Conservation (phyloP, 1,140 invertebrate genomes). For the Bactericera cockerelli region DNA sequence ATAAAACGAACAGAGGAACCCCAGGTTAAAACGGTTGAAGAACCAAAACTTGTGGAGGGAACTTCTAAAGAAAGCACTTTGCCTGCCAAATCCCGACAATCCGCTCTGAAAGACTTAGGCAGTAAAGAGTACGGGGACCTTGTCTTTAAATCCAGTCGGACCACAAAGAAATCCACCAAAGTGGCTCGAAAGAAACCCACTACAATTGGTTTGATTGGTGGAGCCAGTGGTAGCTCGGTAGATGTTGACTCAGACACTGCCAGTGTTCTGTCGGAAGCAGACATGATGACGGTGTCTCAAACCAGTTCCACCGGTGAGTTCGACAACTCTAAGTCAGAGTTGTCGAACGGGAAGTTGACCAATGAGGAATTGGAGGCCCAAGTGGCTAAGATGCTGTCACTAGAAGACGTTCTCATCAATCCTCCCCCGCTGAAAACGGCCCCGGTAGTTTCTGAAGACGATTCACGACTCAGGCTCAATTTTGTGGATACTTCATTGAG, state of each 20-base stretch:
- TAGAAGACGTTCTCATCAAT: constrained; percentile 2
- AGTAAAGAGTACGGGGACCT: not conserved
- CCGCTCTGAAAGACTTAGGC: not conserved
- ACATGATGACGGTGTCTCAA: not conserved
- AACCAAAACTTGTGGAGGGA: no score
- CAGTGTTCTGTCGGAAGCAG: not conserved
- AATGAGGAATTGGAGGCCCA: not conserved
- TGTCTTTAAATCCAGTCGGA: not conserved
- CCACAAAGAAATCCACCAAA: not conserved
- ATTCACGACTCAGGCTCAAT: no score
- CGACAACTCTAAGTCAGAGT: not conserved
- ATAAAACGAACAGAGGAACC: no score
- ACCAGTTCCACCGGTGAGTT: not conserved
- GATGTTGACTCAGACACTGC: not conserved
- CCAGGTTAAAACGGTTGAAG: no score
- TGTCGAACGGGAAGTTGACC: not conserved
- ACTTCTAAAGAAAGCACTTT: no score
- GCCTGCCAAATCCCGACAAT: not conserved
- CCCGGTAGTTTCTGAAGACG: no score
- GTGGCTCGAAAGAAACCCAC: not conserved
- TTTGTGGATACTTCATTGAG: no score
- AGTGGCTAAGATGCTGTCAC: not conserved
- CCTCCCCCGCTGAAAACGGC: not conserved
- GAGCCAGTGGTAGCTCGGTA: not conserved
- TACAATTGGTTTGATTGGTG: not conserved